Percentiles rank a stretch among this genome's conserved stretches.
Evolutionary conservation across 1,140 invertebrate genomes (phyloP).

Genomic region (Pseudomyrmex concolor): DNA sequence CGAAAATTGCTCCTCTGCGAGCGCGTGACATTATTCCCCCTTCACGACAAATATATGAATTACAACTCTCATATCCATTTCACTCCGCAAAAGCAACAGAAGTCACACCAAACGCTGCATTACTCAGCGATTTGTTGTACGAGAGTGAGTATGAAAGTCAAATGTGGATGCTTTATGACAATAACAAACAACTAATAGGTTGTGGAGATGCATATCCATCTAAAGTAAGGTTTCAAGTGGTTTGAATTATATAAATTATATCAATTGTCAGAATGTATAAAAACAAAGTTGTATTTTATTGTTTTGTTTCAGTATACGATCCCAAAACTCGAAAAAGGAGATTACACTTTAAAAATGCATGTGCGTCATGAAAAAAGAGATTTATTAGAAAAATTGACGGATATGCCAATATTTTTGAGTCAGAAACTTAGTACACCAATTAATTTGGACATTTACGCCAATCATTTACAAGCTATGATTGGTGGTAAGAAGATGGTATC

Average conservation of each 20-base stretch:
- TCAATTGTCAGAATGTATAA: background rate
- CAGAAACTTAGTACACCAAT: constrained; percentile 91
- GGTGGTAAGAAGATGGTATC: constrained; percentile 92
- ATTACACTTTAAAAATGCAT: constrained; percentile 94
- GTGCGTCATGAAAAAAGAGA: constrained; percentile 95
- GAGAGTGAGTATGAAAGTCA: constrained; percentile 98
- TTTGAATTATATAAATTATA: background rate
- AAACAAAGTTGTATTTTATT: constrained; percentile 2
- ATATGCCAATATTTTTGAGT: constrained; percentile 90
- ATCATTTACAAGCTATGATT: constrained; percentile 88
- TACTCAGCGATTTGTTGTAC: constrained; percentile 95
- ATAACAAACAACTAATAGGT: constrained; percentile 94
- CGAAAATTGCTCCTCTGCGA: constrained; percentile 91
- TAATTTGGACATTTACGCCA: constrained; percentile 91
- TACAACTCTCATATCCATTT: constrained; percentile 94
- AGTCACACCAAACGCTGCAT: constrained; percentile 91
- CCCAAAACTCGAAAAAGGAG: constrained; percentile 97
- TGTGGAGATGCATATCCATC: constrained; percentile 95
- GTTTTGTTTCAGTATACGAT: constrained; percentile 89
- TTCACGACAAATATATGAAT: constrained; percentile 94
- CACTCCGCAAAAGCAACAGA: constrained; percentile 93
- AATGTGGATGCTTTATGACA: constrained; percentile 97
- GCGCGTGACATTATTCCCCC: constrained; percentile 94
- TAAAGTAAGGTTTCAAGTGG: constrained; percentile 87
- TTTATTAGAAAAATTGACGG: constrained; percentile 93